phyloP scores from a whole-genome alignment of 1,140 invertebrate genomes.

The Myzus persicae region DNA sequence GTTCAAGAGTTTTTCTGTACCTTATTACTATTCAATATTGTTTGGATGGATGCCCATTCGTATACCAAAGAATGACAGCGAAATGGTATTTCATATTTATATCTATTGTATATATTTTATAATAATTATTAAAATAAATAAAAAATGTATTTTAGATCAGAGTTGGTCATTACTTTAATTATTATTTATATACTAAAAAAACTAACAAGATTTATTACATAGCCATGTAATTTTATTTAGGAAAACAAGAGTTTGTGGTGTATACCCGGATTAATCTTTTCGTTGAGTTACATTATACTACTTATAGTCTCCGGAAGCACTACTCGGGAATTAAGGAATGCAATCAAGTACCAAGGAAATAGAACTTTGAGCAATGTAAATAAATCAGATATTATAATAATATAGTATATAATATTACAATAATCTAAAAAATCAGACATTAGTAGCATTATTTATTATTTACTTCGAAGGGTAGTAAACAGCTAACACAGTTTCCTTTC shows the following conservation, averaged over 20 bases:
- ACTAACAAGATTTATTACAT: neutral
- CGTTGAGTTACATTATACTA: neutral
- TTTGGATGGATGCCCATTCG: slow-evolving; percentile 58
- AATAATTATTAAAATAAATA: neutral
- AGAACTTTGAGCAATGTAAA: slow-evolving; percentile 29
- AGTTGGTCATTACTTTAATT: neutral
- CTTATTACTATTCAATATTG: slow-evolving; percentile 56
- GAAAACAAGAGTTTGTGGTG: slow-evolving; percentile 17
- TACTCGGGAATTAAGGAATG: neutral
- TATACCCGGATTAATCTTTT: slow-evolving; percentile 15
- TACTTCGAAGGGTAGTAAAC: neutral
- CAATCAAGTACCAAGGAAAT: slow-evolving; percentile 48
- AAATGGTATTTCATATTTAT: neutral
- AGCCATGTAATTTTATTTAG: neutral
- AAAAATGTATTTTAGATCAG: neutral
- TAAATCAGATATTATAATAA: neutral
- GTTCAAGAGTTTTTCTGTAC: slow-evolving; percentile 47
- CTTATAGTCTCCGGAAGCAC: neutral
- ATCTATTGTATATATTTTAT: neutral
- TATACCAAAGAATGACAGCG: slow-evolving; percentile 38
- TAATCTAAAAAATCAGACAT: neutral
- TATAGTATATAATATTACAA: neutral
- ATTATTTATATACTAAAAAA: neutral
- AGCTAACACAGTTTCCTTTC: neutral
- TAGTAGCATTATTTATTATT: neutral